Evolutionary conservation across 2,113 vertebrate genomes (phyloP), one percentile per base, ranked within the genome.

Genomic region (Amblyornis subalaris): DNA sequence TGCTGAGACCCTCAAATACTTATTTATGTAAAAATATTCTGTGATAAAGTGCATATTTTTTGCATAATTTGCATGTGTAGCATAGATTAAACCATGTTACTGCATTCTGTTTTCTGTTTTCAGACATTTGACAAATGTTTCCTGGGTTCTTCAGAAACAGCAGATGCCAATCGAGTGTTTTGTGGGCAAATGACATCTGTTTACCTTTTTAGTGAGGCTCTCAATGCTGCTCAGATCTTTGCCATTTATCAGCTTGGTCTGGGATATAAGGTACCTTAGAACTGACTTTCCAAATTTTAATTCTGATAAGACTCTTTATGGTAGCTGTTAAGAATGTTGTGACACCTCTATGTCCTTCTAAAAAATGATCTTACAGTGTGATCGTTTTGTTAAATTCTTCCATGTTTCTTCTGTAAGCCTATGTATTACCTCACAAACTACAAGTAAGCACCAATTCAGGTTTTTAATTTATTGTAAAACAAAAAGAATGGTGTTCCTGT

Each of bases 111-210:
- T 96, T 62, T n/a, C 83, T 76, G 40, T 92, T 95, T 90, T 57
- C 96, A 99, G 99, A 99, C 99, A 1, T 99, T 99, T 97, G 99
- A 99, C 97, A 99, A 99, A 94, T 99, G 99, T 98, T 99, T 99
- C 98, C 98, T 99, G 96, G 99, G 99, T 42, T 99, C 99, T 6
- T 99, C 99, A 22, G 99, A 99, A 98, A 99, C 99, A 17, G 99
- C 99, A 35, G 99, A 99, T 91, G 98, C 98, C 87, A 99, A 99
- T 92, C 98, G 99, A 57, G 99, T 99, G 64, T 99, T 99, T 95
- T 99, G 99, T 90, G 99, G 99, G 54, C 99, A 99, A 96, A 99
- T 99, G 99, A 99, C 99, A 51, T 98, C 99, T 3, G 98, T 99
- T 92, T 99, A 99, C 96, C 98, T 99, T 93, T 99, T 99, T 55